These are phyloP conservation scores for Hirundichthys speculiger DNA, from an alignment of 2,113 vertebrate species.

Conservation along the genomic window DNA sequence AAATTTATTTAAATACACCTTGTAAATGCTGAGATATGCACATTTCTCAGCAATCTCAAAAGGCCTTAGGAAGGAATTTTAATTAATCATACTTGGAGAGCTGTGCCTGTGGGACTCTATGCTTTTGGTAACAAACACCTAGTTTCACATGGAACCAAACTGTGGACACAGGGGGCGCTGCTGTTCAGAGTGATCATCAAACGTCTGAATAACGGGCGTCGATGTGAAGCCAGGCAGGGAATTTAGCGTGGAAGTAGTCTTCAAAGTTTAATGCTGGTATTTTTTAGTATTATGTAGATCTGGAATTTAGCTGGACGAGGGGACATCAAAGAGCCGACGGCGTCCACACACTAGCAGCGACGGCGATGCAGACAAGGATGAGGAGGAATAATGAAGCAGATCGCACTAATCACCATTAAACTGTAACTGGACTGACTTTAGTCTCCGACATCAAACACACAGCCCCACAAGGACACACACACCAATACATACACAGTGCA, in stretches of 20 bases:
- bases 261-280: not conserved
- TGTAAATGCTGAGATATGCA: too few relatives aligned
- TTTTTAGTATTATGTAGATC: not conserved
- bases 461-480: slow-evolving; percentile 19
- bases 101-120: too few relatives aligned
- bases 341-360: not conserved
- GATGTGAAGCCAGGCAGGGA: too few relatives aligned
- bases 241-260: not conserved
- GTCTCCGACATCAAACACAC: slow-evolving; percentile 67
- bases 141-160: too few relatives aligned
- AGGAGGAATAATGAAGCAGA: slow-evolving; percentile 60
- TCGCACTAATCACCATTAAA: slow-evolving; percentile 68
- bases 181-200: not conserved
- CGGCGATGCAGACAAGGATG: slow-evolving; percentile 20
- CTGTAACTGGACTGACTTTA: slow-evolving; percentile 63
- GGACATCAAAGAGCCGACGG: slow-evolving; percentile 4
- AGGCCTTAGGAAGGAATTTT: too few relatives aligned
- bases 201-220: too few relatives aligned
- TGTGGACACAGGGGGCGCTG: not conserved
- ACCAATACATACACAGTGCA: not conserved
- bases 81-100: too few relatives aligned
- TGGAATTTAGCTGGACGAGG: slow-evolving; percentile 7
- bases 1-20: too few relatives aligned
- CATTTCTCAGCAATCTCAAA: too few relatives aligned
- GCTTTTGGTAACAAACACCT: not conserved